Percentiles rank a stretch among this genome's conserved stretches.
phyloP scores from a whole-genome alignment of 1,140 invertebrate genomes.

The Drosophila bifasciata region DNA sequence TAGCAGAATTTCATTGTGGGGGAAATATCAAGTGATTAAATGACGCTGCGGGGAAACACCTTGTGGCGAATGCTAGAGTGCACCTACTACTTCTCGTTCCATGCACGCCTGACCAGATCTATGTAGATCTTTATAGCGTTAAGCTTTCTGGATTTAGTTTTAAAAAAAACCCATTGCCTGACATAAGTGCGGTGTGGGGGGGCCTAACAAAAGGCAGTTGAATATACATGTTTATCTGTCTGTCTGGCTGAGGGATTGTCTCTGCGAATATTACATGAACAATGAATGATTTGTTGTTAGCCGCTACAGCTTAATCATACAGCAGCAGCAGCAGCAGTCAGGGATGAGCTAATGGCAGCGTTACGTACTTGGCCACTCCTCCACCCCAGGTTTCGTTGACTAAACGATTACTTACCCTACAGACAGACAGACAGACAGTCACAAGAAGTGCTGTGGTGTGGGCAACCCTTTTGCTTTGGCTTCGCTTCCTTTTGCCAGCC shows the following conservation, averaged over 20 bases:
- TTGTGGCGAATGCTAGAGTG: neutral
- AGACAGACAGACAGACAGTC: conserved; percentile 13
- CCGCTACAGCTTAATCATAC: neutral
- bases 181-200: conserved; percentile 22
- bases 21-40: conserved; percentile 33
- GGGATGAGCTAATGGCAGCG: conserved; percentile 29
- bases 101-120: conserved; percentile 5
- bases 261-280: conserved; percentile 9
- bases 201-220: conserved; percentile 22
- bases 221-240: conserved; percentile 11
- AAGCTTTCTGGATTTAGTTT: neutral
- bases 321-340: no score
- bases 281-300: conserved; percentile 19
- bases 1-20: conserved; percentile 8
- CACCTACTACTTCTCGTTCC: no score
- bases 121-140: conserved; percentile 8
- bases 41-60: conserved; percentile 34
- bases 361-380: conserved; percentile 14
- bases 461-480: conserved; percentile 33
- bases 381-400: neutral
- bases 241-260: neutral
- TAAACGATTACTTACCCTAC: conserved; percentile 19
- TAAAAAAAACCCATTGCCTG: conserved; percentile 28
- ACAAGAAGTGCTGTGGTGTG: neutral
- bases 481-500: conserved; percentile 22